These are phyloP conservation scores for Graphium colonna DNA, from an alignment of 2,888 invertebrate genomes.

Conservation along the genomic window DNA sequence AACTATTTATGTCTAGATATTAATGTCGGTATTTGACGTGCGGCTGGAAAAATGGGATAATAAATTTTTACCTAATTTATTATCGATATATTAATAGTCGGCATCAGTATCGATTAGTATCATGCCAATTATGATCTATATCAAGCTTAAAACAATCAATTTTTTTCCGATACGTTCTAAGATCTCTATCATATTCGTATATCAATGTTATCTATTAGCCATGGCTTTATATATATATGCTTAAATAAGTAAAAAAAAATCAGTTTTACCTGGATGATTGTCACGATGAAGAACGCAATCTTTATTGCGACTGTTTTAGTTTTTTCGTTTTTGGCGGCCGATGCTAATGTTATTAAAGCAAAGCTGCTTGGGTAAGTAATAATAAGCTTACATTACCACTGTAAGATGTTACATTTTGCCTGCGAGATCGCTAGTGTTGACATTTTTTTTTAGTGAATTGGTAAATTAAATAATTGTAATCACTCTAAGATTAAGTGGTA, in stretches of 20 bases:
- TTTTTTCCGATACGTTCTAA: neutral
- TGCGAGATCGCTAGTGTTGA: too few relatives aligned
- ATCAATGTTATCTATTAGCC: conserved; percentile 39
- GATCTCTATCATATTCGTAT: conserved; percentile 34
- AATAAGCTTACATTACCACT: too few relatives aligned
- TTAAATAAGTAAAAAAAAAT: conserved; percentile 30
- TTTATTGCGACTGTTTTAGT: conserved; percentile 46
- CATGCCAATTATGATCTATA: conserved; percentile 48
- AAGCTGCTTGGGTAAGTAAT: conserved; percentile 34
- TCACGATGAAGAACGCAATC: conserved; percentile 47
- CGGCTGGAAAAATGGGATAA: too few relatives aligned
- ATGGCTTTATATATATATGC: conserved; percentile 38
- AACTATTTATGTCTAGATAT: too few relatives aligned
- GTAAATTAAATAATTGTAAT: too few relatives aligned
- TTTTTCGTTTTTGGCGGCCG: conserved; percentile 47
- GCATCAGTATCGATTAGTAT: conserved; percentile 21
- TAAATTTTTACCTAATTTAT: neutral
- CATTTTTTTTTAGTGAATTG: too few relatives aligned
- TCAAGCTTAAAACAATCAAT: conserved; percentile 11
- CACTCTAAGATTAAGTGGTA: too few relatives aligned
- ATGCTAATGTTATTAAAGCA: conserved; percentile 42
- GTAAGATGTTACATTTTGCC: too few relatives aligned
- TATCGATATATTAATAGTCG: neutral
- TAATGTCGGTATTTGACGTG: too few relatives aligned
- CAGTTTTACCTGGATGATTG: conserved; percentile 29